phyloP scores from a whole-genome alignment of 2,888 invertebrate species.

The Luffia ferchaultella region DNA sequence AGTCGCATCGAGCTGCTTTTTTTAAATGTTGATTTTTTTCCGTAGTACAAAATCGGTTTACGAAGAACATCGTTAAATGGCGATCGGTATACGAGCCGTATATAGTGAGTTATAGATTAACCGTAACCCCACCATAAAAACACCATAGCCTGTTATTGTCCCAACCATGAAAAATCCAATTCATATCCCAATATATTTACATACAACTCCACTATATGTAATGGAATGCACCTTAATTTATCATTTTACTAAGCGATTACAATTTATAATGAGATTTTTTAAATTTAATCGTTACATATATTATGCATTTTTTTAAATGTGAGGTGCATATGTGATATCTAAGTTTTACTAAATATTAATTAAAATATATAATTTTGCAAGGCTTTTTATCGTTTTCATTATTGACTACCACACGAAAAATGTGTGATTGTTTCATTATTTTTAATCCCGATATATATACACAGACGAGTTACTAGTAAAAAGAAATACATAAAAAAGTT shows the following conservation, averaged over 20 bases:
- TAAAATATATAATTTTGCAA: background rate
- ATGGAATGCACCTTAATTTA: background rate
- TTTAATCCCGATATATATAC: too few relatives aligned
- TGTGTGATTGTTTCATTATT: too few relatives aligned
- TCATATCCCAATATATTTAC: background rate
- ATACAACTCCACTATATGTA: background rate
- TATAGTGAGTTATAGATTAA: too few relatives aligned
- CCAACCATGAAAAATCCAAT: background rate
- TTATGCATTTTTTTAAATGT: background rate
- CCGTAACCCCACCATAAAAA: background rate
- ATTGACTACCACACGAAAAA: too few relatives aligned
- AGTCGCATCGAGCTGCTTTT: too few relatives aligned
- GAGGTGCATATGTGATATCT: background rate
- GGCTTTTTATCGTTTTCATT: too few relatives aligned
- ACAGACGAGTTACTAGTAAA: too few relatives aligned
- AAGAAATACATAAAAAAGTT: too few relatives aligned
- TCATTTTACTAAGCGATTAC: background rate
- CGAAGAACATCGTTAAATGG: too few relatives aligned
- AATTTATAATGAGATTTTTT: background rate
- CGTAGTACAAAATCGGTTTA: too few relatives aligned
- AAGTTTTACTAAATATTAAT: background rate
- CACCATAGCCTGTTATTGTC: background rate
- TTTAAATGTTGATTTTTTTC: too few relatives aligned
- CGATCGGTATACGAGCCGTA: too few relatives aligned
- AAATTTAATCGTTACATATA: background rate